phyloP scores from a whole-genome alignment of 1,140 invertebrate genomes.

The Lutraria rhynchaena region DNA sequence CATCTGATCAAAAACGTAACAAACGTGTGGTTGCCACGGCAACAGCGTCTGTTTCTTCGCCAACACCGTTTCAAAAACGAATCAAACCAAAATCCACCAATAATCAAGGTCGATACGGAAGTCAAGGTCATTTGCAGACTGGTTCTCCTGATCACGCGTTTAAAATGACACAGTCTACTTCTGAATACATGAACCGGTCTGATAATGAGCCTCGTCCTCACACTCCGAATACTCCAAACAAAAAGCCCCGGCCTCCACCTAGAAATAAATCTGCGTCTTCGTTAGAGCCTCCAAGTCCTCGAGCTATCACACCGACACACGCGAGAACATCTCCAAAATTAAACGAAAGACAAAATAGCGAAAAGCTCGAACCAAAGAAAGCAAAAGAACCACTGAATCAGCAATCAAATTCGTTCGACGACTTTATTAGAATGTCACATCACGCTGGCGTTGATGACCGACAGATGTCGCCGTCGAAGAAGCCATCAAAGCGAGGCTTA shows the following conservation, averaged over 20 bases:
- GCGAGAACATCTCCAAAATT: neutral
- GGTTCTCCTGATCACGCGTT: constrained; percentile 3
- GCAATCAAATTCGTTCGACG: constrained; percentile 47
- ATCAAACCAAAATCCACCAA: constrained; percentile 4
- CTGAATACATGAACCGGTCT: constrained; percentile 9
- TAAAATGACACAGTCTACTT: constrained; percentile 6
- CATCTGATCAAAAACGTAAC: constrained; percentile 71
- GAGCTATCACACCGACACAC: neutral
- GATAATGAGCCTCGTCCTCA: neutral
- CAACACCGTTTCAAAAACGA: constrained; percentile 16
- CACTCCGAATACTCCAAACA: neutral
- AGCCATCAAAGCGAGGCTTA: constrained; percentile 22
- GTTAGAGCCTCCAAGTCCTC: constrained; percentile 5
- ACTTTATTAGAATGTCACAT: constrained; percentile 41
- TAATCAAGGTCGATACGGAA: constrained; percentile 8
- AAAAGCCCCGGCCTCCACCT: constrained; percentile 5
- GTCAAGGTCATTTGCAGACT: constrained; percentile 25
- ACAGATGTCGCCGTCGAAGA: constrained; percentile 25
- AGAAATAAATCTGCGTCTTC: constrained; percentile 1
- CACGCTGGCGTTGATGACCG: constrained; percentile 36
- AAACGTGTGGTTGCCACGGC: constrained; percentile 14
- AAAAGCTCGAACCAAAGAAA: constrained; percentile 20
- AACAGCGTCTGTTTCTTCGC: neutral
- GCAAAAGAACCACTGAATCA: constrained; percentile 26
- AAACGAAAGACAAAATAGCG: constrained; percentile 21